Conservation (phyloP, 2,797 vertebrate species). For the Steatocranus sp. region DNA sequence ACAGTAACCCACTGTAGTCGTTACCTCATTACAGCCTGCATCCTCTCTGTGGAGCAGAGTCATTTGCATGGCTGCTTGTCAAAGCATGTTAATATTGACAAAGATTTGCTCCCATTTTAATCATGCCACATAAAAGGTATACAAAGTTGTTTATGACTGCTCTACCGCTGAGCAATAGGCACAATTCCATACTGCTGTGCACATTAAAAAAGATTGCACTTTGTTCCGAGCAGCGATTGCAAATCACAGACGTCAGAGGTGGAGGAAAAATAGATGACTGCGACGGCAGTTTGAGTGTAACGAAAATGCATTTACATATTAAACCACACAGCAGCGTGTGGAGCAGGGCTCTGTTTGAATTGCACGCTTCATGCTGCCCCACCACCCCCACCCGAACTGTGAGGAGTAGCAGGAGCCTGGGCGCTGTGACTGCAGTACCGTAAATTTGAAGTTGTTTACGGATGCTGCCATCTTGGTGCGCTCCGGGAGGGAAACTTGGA, state of each 20-base stretch:
- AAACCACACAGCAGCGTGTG: constrained; percentile 27
- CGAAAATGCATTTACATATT: constrained; percentile 51
- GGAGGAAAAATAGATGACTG: constrained; percentile 23
- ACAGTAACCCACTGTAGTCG: constrained; percentile 22
- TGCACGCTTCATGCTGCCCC: neutral
- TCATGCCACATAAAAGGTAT: constrained; percentile 40
- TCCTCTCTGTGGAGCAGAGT: constrained; percentile 32
- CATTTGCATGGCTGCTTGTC: constrained; percentile 51
- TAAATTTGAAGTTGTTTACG: constrained; percentile 70
- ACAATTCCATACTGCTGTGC: constrained; percentile 11
- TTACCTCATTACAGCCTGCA: constrained; percentile 40
- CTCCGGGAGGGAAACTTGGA: constrained; percentile 65
- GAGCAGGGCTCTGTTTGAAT: constrained; percentile 20
- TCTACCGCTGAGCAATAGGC: constrained; percentile 14
- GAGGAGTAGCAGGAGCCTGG: constrained; percentile 30
- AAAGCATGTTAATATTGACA: constrained; percentile 58
- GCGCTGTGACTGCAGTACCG: constrained; percentile 49
- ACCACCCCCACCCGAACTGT: neutral
- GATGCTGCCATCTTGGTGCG: constrained; percentile 65
- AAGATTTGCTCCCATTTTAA: constrained; percentile 58
- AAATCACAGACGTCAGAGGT: constrained; percentile 50
- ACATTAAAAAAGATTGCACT: constrained; percentile 56
- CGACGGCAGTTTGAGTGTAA: constrained; percentile 19
- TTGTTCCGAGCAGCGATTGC: constrained; percentile 47
- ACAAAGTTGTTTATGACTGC: constrained; percentile 55